Base-by-base conservation (phyloP, 2,113 vertebrate genomes). In the Amia ocellicauda region DNA sequence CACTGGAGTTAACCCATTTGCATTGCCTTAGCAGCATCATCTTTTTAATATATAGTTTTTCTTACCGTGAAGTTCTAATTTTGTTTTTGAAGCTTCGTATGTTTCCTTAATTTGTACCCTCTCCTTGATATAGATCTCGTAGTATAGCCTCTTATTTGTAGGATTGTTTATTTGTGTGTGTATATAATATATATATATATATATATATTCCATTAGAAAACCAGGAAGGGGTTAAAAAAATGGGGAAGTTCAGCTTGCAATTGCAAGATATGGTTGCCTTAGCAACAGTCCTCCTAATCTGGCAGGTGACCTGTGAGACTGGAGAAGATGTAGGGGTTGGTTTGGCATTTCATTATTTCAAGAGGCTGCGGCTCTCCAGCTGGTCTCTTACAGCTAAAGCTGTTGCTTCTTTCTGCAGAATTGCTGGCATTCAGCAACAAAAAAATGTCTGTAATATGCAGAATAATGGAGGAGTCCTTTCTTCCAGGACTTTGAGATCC, bases 231-330 rank as follows among this genome's bases (percentile, higher is more conserved):
- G 91, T 91, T 93, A 92, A 93, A 86, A 81, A 78, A 88, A 88
- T 80, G 72, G 86, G 89, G 91, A 93, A 89, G 88, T 89, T 90
- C 86, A 89, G 87, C 86, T 82, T 72, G 83, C 83, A 88, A 83
- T 89, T 88, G 88, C 85, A 87, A 92, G 92, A 94, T 92, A 91
- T 83, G 86, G 92, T 94, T 94, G 91, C 89, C 89, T 79, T 88
- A 91, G 93, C 88, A 93, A 94, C 92, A 80, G 90, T 85, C 91
- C 90, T 92, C 88, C 89, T 91, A 92, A 91, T 94, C 91, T 90
- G 85, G 88, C 88, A 90, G 91, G 92, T 95, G 93, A 94, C 93
- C 91, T 91, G 90, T 90, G 89, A 93, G 90, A 90, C 88, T 86
- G 88, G 84, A 83, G 88, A 88, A 86, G 85, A 86, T 85, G 85